Evolutionary conservation across 2,797 vertebrate species (phyloP).

Genomic region (Coendou prehensilis): DNA sequence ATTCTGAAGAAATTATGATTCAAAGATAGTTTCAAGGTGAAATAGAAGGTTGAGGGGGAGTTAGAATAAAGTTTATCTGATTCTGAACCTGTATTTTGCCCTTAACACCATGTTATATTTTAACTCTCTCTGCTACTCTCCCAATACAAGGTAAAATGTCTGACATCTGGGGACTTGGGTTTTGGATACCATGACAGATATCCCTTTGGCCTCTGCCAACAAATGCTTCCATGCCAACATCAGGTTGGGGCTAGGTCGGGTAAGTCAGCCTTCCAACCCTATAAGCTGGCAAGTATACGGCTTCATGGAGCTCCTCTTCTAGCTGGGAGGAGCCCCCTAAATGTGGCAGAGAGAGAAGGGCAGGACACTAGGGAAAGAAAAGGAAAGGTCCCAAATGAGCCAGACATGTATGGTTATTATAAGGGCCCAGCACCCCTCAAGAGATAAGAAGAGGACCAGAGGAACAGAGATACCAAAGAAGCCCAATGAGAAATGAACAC

Average conservation of each 20-base stretch:
- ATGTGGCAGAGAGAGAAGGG: not conserved
- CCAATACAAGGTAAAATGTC: not conserved
- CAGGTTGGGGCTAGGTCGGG: constrained; percentile 19
- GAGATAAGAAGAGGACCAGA: not conserved
- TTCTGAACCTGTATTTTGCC: not conserved
- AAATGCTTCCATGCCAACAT: not conserved
- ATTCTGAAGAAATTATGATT: constrained; percentile 39
- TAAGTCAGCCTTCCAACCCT: constrained; percentile 17
- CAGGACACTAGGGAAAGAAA: not conserved
- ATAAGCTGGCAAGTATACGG: not conserved
- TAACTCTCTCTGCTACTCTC: not conserved
- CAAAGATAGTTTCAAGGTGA: constrained; percentile 48
- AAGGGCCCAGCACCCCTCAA: not conserved
- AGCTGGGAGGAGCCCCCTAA: not conserved
- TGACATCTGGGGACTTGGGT: not conserved
- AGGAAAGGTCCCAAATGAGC: not conserved
- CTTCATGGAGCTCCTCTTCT: not conserved
- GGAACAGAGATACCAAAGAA: not conserved
- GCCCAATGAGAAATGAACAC: not conserved
- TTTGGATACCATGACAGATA: not conserved
- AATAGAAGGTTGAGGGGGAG: not conserved
- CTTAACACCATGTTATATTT: not conserved
- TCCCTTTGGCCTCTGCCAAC: not conserved
- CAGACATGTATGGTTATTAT: not conserved
- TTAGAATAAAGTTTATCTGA: constrained; percentile 16